Conservation (phyloP, 2,888 invertebrate species). For the Drosophila lutescens region DNA sequence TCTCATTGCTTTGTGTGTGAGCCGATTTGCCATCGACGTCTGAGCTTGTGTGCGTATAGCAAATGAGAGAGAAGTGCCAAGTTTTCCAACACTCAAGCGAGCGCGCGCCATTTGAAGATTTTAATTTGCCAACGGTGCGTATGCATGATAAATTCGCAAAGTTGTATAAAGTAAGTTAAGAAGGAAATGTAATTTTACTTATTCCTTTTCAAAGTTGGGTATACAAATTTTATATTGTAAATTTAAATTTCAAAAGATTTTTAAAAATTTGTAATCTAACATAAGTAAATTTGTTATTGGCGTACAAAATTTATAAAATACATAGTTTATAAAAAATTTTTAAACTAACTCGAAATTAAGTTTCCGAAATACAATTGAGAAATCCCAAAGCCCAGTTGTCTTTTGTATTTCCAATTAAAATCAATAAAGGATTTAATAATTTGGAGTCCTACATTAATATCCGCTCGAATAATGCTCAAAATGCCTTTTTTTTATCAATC, state of each 20-base stretch:
- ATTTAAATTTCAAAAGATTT: no score
- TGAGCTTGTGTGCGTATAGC: constrained; percentile 6
- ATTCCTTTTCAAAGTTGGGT: no score
- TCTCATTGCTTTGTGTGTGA: constrained; percentile 40
- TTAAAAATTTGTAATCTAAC: no score
- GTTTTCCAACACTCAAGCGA: constrained; percentile 54
- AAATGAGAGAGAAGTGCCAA: constrained; percentile 20
- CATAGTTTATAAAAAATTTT: no score
- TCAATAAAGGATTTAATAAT: background rate
- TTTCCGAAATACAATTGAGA: background rate
- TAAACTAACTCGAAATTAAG: background rate
- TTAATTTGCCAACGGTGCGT: constrained; percentile 58
- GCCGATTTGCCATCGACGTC: constrained; percentile 49
- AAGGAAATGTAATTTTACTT: no score
- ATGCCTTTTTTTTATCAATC: constrained; percentile 6
- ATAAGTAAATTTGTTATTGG: no score
- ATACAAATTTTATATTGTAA: no score
- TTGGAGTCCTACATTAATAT: background rate
- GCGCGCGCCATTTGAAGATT: constrained; percentile 39
- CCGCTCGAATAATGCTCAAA: background rate
- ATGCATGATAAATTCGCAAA: constrained; percentile 23
- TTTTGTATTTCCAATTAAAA: no score
- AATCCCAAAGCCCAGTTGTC: no score
- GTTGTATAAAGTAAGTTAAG: background rate
- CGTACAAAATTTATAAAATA: no score